These are phyloP conservation scores for Aegithalos caudatus DNA, from an alignment of 2,113 vertebrate genomes.

Conservation along the genomic window DNA sequence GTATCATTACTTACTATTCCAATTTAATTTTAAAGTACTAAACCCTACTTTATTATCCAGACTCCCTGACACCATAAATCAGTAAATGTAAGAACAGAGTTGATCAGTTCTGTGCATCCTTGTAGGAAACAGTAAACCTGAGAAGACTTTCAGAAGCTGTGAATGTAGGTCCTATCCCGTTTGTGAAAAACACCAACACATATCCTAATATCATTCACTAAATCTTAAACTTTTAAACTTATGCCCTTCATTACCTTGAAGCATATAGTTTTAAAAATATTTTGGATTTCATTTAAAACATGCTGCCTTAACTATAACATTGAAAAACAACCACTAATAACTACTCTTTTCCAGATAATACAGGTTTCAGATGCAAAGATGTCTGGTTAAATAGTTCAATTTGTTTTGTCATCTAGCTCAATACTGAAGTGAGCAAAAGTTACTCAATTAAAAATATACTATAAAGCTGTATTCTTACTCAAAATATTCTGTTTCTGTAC, in stretches of 20 bases:
- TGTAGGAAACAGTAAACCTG: no score
- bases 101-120: background rate
- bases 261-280: background rate
- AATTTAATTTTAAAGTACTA: background rate
- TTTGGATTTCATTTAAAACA: background rate
- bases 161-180: no score
- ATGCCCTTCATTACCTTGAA: background rate
- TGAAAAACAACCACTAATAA: background rate
- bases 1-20: background rate
- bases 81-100: background rate
- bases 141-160: no score
- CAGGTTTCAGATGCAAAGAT: background rate
- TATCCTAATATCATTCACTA: background rate
- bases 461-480: no score
- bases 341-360: background rate
- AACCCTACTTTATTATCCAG: background rate
- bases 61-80: background rate
- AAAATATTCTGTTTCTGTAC: background rate
- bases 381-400: background rate
- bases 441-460: background rate
- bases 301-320: background rate
- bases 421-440: background rate
- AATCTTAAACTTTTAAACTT: background rate
- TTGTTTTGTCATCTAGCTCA: background rate
- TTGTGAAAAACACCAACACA: no score